Conservation (phyloP, 2,797 vertebrate species). For the Falco rusticolus region DNA sequence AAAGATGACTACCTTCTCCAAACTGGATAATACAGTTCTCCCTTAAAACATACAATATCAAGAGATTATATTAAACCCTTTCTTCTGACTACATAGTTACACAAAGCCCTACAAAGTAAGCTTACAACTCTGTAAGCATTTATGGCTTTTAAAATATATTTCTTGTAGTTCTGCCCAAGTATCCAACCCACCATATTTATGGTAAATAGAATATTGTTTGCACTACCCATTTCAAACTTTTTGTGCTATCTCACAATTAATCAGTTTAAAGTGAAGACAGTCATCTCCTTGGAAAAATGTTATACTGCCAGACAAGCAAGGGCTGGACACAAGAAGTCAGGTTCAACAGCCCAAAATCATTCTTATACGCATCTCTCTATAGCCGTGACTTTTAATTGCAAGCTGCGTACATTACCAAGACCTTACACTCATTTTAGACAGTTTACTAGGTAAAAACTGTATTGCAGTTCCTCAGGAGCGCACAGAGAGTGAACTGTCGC, state of each 20-base stretch:
- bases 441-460: too few species aligned
- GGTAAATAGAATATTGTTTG: neutral
- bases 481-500: neutral
- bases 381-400: neutral
- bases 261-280: neutral
- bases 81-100: neutral
- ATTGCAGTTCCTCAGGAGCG: neutral
- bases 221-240: neutral
- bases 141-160: rapidly evolving
- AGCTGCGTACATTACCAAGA: neutral
- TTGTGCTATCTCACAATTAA: neutral
- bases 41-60: neutral
- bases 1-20: neutral
- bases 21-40: neutral
- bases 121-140: neutral
- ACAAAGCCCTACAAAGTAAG: neutral
- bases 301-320: neutral
- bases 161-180: neutral
- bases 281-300: neutral
- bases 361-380: neutral
- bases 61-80: neutral
- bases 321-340: neutral
- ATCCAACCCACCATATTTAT: neutral
- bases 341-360: neutral
- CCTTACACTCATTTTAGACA: too few species aligned